Percentiles rank a stretch among this genome's conserved stretches.
Conservation (phyloP, 2,888 invertebrate genomes). For the Choristoneura rosaceana region DNA sequence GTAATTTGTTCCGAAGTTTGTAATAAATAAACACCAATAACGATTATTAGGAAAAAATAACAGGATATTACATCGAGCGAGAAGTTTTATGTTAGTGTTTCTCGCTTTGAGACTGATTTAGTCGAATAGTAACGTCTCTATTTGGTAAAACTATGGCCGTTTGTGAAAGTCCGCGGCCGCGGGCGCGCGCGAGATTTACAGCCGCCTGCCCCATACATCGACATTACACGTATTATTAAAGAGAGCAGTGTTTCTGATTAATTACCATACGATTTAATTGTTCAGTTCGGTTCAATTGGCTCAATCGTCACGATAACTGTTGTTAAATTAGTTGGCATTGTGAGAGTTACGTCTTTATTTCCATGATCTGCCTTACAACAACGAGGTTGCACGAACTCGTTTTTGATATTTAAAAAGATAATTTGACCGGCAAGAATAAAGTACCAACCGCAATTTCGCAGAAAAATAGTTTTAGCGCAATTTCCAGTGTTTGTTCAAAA, state of each 20-base stretch:
- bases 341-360: constrained; percentile 75
- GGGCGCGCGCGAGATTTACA: constrained; percentile 77
- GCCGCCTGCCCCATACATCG: constrained; percentile 70
- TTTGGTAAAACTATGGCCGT: constrained; percentile 68
- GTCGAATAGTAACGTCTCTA: constrained; percentile 81
- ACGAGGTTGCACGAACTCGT: constrained; percentile 44
- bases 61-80: constrained; percentile 79
- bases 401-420: constrained; percentile 28
- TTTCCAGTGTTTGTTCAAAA: constrained; percentile 78
- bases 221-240: constrained; percentile 82
- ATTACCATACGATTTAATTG: constrained; percentile 76
- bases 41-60: constrained; percentile 85
- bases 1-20: constrained; percentile 81
- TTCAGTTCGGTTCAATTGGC: constrained; percentile 71
- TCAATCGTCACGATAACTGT: constrained; percentile 65
- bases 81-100: constrained; percentile 77
- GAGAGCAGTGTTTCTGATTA: constrained; percentile 76
- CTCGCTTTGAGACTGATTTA: constrained; percentile 67
- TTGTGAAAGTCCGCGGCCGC: constrained; percentile 79
- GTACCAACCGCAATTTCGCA: constrained; percentile 5
- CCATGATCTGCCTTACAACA: constrained; percentile 61
- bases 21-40: constrained; percentile 86
- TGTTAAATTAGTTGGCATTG: constrained; percentile 71
- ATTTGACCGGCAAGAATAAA: constrained; percentile 17
- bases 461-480: constrained; percentile 60